These are phyloP conservation scores for Caretta caretta DNA, from an alignment of 2,113 vertebrate species.

Conservation along the genomic window DNA sequence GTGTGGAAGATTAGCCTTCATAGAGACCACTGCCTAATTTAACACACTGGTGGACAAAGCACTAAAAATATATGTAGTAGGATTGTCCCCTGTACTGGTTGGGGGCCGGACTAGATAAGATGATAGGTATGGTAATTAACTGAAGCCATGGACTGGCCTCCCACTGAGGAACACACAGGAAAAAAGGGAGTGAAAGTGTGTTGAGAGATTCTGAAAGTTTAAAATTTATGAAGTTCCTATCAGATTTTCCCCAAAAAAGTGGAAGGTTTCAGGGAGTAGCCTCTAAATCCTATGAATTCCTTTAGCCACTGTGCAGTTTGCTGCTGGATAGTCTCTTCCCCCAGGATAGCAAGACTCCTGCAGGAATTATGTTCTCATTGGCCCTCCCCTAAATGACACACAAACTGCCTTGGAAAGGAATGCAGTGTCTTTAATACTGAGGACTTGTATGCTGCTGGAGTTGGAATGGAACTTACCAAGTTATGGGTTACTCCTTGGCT, in stretches of 20 bases:
- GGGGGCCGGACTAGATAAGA: background rate
- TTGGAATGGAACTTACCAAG: background rate
- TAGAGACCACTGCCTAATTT: background rate
- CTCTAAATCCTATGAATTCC: background rate
- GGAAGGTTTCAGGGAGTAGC: background rate
- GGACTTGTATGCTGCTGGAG: background rate
- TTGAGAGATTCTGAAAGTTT: background rate
- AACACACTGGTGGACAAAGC: background rate
- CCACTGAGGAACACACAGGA: accelerated
- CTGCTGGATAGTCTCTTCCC: background rate
- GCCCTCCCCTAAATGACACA: background rate
- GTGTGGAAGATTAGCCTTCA: conserved; percentile 4
- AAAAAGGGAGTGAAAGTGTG: background rate
- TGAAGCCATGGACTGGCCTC: background rate
- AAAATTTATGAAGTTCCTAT: accelerated
- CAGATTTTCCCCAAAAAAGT: background rate
- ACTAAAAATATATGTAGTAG: background rate
- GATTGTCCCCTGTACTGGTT: accelerated
- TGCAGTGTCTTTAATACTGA: background rate
- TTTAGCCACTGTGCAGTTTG: background rate
- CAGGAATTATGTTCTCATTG: background rate
- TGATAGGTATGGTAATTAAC: accelerated
- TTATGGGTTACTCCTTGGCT: background rate
- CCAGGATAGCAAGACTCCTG: background rate
- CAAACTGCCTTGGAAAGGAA: background rate